These are phyloP conservation scores for Notarius lentiginosus DNA, from an alignment of 2,113 vertebrate genomes.

Conservation along the genomic window DNA sequence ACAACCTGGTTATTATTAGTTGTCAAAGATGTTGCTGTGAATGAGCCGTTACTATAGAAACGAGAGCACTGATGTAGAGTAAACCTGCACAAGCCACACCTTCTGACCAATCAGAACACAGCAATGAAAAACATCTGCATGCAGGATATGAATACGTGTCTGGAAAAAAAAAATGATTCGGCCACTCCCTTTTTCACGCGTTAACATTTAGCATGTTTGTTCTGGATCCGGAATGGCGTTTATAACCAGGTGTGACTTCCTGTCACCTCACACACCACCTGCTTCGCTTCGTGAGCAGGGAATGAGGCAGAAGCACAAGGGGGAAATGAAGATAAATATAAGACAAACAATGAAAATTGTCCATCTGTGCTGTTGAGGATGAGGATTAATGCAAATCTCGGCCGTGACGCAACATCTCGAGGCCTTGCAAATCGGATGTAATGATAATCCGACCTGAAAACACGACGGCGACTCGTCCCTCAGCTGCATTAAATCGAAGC, in stretches of 20 bases:
- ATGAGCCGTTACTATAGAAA: not conserved
- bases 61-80: not conserved
- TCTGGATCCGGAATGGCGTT: not conserved
- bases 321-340: not conserved
- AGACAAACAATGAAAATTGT: not conserved
- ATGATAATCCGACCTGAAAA: not conserved
- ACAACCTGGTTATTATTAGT: not conserved
- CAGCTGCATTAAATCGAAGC: constrained; percentile 18
- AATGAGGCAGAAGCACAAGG: too few relatives aligned
- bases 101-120: constrained; percentile 4
- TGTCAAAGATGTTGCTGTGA: not conserved
- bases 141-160: too few relatives aligned
- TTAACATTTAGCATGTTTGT: not conserved
- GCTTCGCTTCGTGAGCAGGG: not conserved
- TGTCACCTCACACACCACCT: constrained; percentile 20
- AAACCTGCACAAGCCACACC: not conserved
- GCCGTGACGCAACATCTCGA: not conserved
- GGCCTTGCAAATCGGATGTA: not conserved
- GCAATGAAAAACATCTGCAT: not conserved
- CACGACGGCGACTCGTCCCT: not conserved
- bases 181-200: not conserved
- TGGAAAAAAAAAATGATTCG: not conserved
- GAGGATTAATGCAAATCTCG: constrained; percentile 22
- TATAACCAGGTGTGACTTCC: constrained; percentile 17
- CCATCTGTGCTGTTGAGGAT: not conserved